Conservation (phyloP, 2,113 vertebrate genomes). For the Atractosteus spatula region DNA sequence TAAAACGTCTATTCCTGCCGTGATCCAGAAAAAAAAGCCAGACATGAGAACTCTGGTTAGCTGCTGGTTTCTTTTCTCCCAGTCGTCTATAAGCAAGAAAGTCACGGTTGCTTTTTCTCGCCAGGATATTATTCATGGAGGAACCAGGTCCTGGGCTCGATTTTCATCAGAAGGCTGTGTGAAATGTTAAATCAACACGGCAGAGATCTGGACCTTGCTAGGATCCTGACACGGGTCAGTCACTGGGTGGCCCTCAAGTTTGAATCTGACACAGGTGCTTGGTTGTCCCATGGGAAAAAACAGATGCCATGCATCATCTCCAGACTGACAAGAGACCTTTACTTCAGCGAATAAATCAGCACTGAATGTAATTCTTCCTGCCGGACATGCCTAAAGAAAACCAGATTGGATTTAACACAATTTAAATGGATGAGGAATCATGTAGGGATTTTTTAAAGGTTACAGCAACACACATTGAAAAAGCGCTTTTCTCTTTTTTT, state of each 20-base stretch:
- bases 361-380: background rate
- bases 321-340: slow-evolving; percentile 13
- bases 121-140: slow-evolving; percentile 19
- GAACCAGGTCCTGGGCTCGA: background rate
- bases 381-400: too few relatives aligned
- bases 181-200: background rate
- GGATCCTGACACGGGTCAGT: slow-evolving; percentile 16
- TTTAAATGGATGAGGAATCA: too few relatives aligned
- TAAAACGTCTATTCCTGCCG: too few relatives aligned
- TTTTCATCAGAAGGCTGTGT: slow-evolving; percentile 9
- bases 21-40: too few relatives aligned
- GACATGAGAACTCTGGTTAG: too few relatives aligned
- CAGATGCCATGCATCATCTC: slow-evolving; percentile 19
- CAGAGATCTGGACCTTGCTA: slow-evolving; percentile 3
- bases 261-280: background rate
- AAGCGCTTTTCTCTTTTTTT: too few relatives aligned
- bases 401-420: too few relatives aligned
- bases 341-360: background rate
- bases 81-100: too few relatives aligned
- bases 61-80: too few relatives aligned
- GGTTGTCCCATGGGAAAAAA: background rate
- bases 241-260: background rate
- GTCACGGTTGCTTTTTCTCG: background rate
- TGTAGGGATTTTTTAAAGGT: too few relatives aligned
- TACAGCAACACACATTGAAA: too few relatives aligned